Percentiles rank a stretch among this genome's conserved stretches.
phyloP scores from a whole-genome alignment of 2,113 vertebrate species.

The Cyprinodon brontotheroides region DNA sequence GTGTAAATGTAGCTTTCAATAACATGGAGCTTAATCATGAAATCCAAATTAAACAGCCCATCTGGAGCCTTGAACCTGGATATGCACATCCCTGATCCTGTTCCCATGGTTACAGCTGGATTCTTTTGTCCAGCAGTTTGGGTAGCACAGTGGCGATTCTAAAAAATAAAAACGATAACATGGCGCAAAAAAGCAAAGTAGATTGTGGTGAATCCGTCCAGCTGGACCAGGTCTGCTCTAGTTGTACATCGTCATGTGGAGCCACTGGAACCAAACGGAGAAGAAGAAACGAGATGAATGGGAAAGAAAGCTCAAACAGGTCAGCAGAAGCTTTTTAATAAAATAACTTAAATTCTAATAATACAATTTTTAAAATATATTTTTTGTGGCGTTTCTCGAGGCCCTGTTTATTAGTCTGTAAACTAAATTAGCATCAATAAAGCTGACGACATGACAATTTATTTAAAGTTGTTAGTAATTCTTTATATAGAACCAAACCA shows the following conservation, averaged over 20 bases:
- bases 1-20: too few species aligned
- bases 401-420: too few species aligned
- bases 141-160: too few species aligned
- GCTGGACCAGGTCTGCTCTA: conserved; percentile 38
- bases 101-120: neutral
- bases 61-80: too few species aligned
- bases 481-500: neutral
- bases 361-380: too few species aligned
- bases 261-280: conserved; percentile 72
- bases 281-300: neutral
- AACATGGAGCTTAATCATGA: neutral
- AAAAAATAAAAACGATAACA: neutral
- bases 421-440: too few species aligned
- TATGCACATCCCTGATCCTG: too few species aligned
- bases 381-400: too few species aligned
- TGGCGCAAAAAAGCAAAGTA: rapidly evolving
- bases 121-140: too few species aligned
- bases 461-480: neutral
- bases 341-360: neutral
- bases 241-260: conserved; percentile 81
- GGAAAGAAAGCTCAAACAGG: neutral
- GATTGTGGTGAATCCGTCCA: neutral
- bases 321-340: neutral
- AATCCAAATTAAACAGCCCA: neutral
- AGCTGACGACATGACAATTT: too few species aligned